A percentile compares a stretch with the other conserved stretches of the same genome.
Conservation (phyloP, 1,140 invertebrate species). For the Eurytemora carolleeae region DNA sequence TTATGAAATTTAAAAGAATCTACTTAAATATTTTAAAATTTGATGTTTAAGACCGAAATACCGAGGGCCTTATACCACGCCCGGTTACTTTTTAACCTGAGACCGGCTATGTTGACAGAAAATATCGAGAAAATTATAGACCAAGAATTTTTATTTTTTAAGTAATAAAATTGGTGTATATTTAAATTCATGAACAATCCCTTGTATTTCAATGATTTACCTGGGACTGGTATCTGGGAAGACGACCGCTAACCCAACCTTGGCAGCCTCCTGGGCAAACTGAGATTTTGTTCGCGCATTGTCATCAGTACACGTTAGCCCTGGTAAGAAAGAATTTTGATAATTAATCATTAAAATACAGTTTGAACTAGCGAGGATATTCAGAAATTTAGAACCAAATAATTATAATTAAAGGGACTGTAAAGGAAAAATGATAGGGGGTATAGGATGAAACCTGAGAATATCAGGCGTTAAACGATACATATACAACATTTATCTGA, state of each 20-base stretch:
- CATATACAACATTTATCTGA: too few relatives aligned
- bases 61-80: background rate
- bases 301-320: conserved; percentile 80
- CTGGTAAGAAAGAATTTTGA: conserved; percentile 82
- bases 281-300: conserved; percentile 93
- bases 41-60: too few relatives aligned
- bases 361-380: too few relatives aligned
- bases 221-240: conserved; percentile 84
- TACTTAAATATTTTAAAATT: too few relatives aligned
- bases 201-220: conserved; percentile 29
- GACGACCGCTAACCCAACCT: conserved; percentile 63
- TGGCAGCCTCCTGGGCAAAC: conserved; percentile 61
- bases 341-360: too few relatives aligned
- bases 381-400: too few relatives aligned
- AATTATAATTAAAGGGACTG: too few relatives aligned
- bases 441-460: too few relatives aligned
- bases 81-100: background rate
- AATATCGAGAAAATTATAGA: background rate
- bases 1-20: too few relatives aligned
- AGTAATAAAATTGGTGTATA: background rate
- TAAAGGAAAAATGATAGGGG: too few relatives aligned
- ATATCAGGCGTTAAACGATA: too few relatives aligned
- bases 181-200: conserved; percentile 1
- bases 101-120: background rate
- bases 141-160: background rate